Base-by-base conservation (phyloP, 2,113 vertebrate species). In the Heloderma charlesbogerti region DNA sequence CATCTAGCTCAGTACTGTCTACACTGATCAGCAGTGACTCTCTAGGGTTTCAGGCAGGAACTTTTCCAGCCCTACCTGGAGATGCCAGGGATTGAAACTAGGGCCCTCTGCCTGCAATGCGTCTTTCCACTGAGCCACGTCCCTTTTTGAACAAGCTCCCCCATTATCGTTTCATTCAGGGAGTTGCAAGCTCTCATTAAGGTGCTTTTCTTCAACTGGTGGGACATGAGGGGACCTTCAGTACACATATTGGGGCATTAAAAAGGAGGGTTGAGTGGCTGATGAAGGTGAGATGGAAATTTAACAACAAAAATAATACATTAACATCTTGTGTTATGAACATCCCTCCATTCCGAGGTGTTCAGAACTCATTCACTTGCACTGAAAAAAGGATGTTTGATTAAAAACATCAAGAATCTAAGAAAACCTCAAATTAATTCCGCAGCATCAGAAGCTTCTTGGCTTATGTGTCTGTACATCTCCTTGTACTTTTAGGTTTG, bases 41-140 rank as follows among this genome's bases (percentile, higher is more conserved):
- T 63, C 60, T 5, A 22, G 1, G 60, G 20, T 63, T 63, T 22
- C 60, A 63, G 60, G 3, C 18, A 63, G 3, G 60, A 63, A 3
- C 18, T 63, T 20, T 63, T 22, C 60, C 60, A 63, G 60, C 20
- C 60, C 60, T 63, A 12, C 60, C 60, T 63, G 60, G 60, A 63
- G 60, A 63, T 63, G 60, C 60, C 3, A 22, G 60, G 60, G 60
- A 63, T 3, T 63, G 60, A 63, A 63, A 3, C 20, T 22, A 5
- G 60, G 60, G 22, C 60, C 60, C 22, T 63, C 20, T 63, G 60
- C 60, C 3, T 63, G 60, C 60, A 63, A 63, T 63, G 20, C 60
- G 60, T 5, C 12, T 18, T 63, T 0, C 0, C 31, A 48, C 66
- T 0, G 1, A 75, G 51, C 10, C 51, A 63, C 3, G 60, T 16